These are phyloP conservation scores for Carcharodon carcharias DNA, from an alignment of 2,797 vertebrate species.

Conservation along the genomic window DNA sequence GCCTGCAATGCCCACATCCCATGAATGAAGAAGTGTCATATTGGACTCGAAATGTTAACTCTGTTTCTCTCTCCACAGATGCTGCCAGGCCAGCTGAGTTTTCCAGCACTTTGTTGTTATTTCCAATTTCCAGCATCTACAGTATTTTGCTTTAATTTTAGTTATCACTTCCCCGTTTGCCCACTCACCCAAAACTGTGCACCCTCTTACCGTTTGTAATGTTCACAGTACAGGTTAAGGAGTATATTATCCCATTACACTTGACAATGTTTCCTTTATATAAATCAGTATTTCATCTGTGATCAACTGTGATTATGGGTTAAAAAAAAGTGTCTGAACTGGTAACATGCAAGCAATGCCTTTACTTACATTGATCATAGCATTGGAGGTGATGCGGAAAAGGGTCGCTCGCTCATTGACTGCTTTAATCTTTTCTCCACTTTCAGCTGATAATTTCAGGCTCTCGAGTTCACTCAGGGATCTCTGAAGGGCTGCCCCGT, in stretches of 20 bases:
- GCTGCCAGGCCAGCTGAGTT: too few species aligned
- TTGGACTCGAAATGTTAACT: too few species aligned
- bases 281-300: not conserved
- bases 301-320: not conserved
- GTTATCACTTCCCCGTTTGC: not conserved
- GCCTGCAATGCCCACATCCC: too few species aligned
- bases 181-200: not conserved
- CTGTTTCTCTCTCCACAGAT: too few species aligned
- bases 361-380: constrained; percentile 95
- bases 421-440: constrained; percentile 85
- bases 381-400: constrained; percentile 98
- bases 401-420: constrained; percentile 91
- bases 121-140: too few species aligned
- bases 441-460: constrained; percentile 74
- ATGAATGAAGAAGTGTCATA: too few species aligned
- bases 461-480: constrained; percentile 89
- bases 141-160: too few species aligned
- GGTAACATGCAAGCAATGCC: not conserved
- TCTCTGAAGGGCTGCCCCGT: constrained; percentile 88
- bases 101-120: too few species aligned
- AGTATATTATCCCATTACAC: not conserved
- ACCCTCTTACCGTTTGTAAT: not conserved
- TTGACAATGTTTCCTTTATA: not conserved
- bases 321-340: not conserved
- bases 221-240: not conserved